Base-by-base conservation (phyloP, 37 sponge, comb jelly and placozoan genomes). In the Theonella swinhoei region DNA sequence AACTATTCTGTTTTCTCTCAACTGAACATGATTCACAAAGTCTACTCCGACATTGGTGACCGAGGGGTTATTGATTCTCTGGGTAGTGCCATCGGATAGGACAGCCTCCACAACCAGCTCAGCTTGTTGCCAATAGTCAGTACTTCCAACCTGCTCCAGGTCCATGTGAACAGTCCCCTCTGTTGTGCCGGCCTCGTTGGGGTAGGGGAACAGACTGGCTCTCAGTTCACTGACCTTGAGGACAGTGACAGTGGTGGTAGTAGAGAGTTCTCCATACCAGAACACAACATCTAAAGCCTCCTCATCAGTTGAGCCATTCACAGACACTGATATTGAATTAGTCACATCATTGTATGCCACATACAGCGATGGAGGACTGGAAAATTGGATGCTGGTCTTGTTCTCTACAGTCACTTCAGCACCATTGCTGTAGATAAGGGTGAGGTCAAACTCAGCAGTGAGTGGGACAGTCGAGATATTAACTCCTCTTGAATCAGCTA, bases 81-180 rank as follows among this genome's bases (percentile, higher is more conserved):
- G 14, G 7, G 28, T 79, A 4, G 60, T 9, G 0, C 68, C 63
- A 65, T 75, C 75, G 17, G 88, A 87, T 19, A 80, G 68, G 33
- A 67, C 28, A 58, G 69, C 88, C 3, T 42, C n/a, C 1, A 80
- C 69, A 24, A 66, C 43, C 4, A 80, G 14, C 1, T 23, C 33
- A n/a, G 80, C 80, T 39, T 42, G 29, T 35, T 80, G 67, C 69
- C 69, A 77, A 28, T 59, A 36, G 5, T 63, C 63, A 30, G 78
- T 60, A 22, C 3, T 28, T 25, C 62, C 78, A 4, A 77, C 24
- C 7, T 77, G 64, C 17, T 35, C 39, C 78, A 77, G 33, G 19
- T n/a, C 42, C 9, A 77, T 60, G 4, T 54, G 24, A 23, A 20
- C 14, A 1, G 3, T 1, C 4, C n/a, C n/a, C 14, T 23, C 35